Percentiles rank a stretch among this genome's conserved stretches.
Evolutionary conservation across 2,113 vertebrate species (phyloP).

Genomic region (Struthidea cinerea): DNA sequence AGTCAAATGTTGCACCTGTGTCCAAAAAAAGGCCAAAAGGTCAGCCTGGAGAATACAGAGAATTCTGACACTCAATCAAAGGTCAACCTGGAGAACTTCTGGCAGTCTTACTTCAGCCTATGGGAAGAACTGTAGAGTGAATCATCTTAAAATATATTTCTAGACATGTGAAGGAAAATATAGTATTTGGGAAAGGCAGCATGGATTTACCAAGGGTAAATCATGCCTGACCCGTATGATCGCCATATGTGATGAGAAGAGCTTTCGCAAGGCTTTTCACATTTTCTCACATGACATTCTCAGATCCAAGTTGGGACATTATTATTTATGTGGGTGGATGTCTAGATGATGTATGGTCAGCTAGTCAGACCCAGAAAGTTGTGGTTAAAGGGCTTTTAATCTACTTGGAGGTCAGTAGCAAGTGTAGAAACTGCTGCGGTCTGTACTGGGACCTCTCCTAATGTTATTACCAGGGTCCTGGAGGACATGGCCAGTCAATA

Average conservation of each 20-base stretch:
- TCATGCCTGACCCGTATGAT: not conserved
- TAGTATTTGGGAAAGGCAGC: not conserved
- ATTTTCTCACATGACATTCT: not conserved
- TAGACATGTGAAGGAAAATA: not conserved
- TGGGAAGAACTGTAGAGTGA: not conserved
- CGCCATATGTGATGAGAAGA: not conserved
- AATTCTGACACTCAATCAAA: not conserved
- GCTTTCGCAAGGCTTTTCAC: not conserved
- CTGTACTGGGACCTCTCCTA: not conserved
- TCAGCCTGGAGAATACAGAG: not conserved
- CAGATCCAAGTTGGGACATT: not conserved
- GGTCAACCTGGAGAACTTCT: not conserved
- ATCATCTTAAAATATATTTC: not conserved
- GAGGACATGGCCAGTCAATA: not conserved
- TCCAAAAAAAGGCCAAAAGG: not conserved
- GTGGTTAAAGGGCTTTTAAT: not conserved
- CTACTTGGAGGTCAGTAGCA: not conserved
- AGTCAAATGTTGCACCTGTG: not conserved
- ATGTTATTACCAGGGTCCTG: not conserved
- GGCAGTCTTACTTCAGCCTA: not conserved
- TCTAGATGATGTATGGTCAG: not conserved
- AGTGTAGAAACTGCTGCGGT: fast-evolving
- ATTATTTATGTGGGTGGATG: not conserved
- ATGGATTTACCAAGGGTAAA: not conserved
- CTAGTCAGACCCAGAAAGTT: not conserved